Evolutionary conservation across 2,113 vertebrate species (phyloP).

Genomic region (Notothenia rossii): DNA sequence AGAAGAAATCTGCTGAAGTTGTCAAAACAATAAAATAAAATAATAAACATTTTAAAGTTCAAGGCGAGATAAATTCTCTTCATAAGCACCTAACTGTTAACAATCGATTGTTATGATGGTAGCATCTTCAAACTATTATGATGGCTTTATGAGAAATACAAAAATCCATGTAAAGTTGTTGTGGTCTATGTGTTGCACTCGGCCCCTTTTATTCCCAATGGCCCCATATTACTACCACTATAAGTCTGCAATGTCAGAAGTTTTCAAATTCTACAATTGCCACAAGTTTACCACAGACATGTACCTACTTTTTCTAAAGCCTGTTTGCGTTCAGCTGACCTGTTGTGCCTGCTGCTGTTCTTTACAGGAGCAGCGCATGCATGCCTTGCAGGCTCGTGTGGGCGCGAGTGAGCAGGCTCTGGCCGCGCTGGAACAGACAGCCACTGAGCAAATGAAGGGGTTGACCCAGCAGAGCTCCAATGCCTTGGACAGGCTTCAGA

Average conservation of each 20-base stretch:
- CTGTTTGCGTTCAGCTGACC: slow-evolving; percentile 35
- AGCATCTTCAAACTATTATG: not conserved
- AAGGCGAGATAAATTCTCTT: not conserved
- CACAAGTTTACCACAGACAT: slow-evolving; percentile 2
- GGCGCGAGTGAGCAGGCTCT: slow-evolving; percentile 84
- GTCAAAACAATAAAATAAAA: not conserved
- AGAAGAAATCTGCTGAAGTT: too few relatives aligned
- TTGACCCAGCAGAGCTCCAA: slow-evolving; percentile 88
- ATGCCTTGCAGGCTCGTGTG: slow-evolving; percentile 83
- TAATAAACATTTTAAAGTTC: not conserved
- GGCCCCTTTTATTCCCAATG: not conserved
- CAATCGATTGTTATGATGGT: not conserved
- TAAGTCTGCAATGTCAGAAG: slow-evolving; percentile 9
- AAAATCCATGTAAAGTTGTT: not conserved
- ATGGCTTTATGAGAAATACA: not conserved
- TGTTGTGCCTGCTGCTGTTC: slow-evolving; percentile 39
- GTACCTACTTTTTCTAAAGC: slow-evolving; percentile 1
- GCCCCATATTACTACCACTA: not conserved
- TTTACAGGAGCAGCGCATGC: slow-evolving; percentile 85
- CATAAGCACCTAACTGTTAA: not conserved
- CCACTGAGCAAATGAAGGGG: slow-evolving; percentile 87
- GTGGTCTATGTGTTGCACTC: not conserved
- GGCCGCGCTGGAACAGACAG: slow-evolving; percentile 85
- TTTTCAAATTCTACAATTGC: slow-evolving; percentile 6
- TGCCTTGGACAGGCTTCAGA: slow-evolving; percentile 86